Evolutionary conservation across 2,797 vertebrate genomes (phyloP).

Genomic region (Enteromius paludinosus): DNA sequence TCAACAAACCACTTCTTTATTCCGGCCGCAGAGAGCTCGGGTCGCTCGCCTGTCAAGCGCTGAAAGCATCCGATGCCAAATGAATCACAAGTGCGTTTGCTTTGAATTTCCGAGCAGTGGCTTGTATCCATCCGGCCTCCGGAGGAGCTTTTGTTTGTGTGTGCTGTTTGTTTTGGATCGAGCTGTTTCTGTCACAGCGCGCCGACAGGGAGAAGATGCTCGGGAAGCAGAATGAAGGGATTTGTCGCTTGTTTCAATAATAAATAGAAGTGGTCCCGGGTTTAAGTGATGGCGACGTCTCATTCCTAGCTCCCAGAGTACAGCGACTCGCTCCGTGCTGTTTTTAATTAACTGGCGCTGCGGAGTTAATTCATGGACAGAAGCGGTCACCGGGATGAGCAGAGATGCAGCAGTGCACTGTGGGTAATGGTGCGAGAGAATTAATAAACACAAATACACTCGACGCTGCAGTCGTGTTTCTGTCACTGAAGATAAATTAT

Average conservation of each 20-base stretch:
- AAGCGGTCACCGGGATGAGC: slow-evolving; percentile 24
- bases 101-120: background rate
- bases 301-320: slow-evolving; percentile 25
- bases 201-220: slow-evolving; percentile 5
- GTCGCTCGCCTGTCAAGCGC: background rate
- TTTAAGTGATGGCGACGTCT: slow-evolving; percentile 37
- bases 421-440: background rate
- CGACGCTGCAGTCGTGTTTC: background rate
- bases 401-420: slow-evolving; percentile 6
- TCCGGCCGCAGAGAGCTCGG: slow-evolving; percentile 9
- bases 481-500: background rate
- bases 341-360: slow-evolving; percentile 57
- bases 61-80: slow-evolving; percentile 25
- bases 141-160: slow-evolving; percentile 2
- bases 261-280: slow-evolving; percentile 1
- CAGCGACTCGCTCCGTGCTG: slow-evolving; percentile 3
- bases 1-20: slow-evolving; percentile 47
- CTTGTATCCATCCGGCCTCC: background rate
- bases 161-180: slow-evolving; percentile 36
- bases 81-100: slow-evolving; percentile 31
- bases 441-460: background rate
- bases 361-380: background rate
- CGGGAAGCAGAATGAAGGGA: slow-evolving; percentile 13
- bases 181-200: slow-evolving; percentile 21
- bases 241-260: slow-evolving; percentile 44